A percentile compares a stretch with the other conserved stretches of the same genome.
phyloP scores from a whole-genome alignment of 1,140 invertebrate species.

The Meloidogyne floridensis region DNA sequence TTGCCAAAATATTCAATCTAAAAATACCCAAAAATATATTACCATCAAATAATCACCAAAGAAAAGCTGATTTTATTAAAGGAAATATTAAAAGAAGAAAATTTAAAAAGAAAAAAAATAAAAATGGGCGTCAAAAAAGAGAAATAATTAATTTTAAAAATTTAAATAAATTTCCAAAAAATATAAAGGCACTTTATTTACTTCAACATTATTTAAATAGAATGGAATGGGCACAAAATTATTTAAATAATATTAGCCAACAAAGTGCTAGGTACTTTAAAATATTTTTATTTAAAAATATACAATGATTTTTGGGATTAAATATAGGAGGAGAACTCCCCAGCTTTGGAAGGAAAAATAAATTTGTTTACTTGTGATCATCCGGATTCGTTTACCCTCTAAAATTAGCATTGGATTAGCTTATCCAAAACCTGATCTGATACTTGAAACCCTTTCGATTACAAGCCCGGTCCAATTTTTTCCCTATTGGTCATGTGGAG shows the following conservation, averaged over 20 bases:
- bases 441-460: too few species aligned
- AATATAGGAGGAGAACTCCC: too few species aligned
- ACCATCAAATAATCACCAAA: background rate
- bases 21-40: background rate
- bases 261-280: conserved; percentile 2
- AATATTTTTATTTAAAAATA: too few species aligned
- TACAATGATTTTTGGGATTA: too few species aligned
- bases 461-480: too few species aligned
- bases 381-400: too few species aligned
- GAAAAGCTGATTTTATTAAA: background rate
- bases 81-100: background rate
- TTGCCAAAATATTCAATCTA: background rate
- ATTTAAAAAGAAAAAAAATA: background rate
- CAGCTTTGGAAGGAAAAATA: too few species aligned
- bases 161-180: conserved; percentile 18
- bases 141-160: background rate
- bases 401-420: too few species aligned
- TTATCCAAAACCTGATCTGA: too few species aligned
- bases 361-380: too few species aligned
- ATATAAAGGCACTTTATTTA: background rate
- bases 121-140: conserved; percentile 8
- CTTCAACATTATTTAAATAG: background rate
- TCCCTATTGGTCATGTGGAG: too few species aligned
- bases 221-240: conserved; percentile 14
- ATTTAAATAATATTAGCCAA: conserved; percentile 13